phyloP scores from a whole-genome alignment of 1,140 invertebrate species.

The Ericerus pela region DNA sequence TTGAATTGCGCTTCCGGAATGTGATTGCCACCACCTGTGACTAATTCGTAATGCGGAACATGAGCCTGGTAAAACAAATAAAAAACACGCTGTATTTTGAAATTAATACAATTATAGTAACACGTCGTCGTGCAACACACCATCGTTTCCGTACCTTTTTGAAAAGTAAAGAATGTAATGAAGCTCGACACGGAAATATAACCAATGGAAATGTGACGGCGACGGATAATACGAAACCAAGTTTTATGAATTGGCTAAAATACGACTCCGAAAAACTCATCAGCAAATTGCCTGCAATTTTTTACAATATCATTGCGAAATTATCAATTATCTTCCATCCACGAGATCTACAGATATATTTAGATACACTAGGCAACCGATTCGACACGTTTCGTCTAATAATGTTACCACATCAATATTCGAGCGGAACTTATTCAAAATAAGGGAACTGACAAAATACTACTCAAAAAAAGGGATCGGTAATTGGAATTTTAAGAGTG shows the following conservation, averaged over 20 bases:
- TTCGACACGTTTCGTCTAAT: too few relatives aligned
- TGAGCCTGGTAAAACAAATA: constrained; percentile 21
- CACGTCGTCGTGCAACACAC: background rate
- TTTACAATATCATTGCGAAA: too few relatives aligned
- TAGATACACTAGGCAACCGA: too few relatives aligned
- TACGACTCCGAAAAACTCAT: constrained; percentile 65
- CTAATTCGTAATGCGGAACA: constrained; percentile 34
- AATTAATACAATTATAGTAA: background rate
- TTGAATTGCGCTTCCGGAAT: constrained; percentile 69
- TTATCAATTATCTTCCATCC: too few relatives aligned
- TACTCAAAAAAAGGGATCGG: too few relatives aligned
- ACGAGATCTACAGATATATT: too few relatives aligned
- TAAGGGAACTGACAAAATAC: too few relatives aligned
- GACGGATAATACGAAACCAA: constrained; percentile 86
- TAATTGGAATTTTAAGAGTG: too few relatives aligned
- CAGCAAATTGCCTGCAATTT: constrained; percentile 68
- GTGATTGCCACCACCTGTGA: constrained; percentile 31
- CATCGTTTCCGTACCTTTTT: constrained; percentile 45
- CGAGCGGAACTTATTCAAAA: too few relatives aligned
- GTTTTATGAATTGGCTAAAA: constrained; percentile 71
- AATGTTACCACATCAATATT: too few relatives aligned
- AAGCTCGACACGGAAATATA: constrained; percentile 88
- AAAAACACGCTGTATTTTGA: background rate
- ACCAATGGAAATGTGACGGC: constrained; percentile 92
- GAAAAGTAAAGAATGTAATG: constrained; percentile 81